Conservation (phyloP, 2,113 vertebrate genomes). For the Falco punctatus region DNA sequence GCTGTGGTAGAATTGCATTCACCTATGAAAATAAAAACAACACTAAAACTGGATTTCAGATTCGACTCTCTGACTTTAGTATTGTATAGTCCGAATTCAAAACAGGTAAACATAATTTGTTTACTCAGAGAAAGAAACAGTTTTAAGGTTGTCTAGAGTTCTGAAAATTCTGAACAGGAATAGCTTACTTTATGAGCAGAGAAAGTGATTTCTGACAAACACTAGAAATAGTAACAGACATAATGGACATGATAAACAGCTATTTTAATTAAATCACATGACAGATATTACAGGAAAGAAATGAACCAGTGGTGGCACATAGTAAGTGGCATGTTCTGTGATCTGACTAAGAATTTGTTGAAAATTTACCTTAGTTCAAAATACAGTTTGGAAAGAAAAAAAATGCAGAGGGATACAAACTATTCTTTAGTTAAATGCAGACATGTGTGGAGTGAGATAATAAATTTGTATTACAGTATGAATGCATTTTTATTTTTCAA, state of each 20-base stretch:
- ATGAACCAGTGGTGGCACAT: background rate
- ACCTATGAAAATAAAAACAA: slow-evolving; percentile 81
- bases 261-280: background rate
- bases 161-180: background rate
- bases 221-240: background rate
- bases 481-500: background rate
- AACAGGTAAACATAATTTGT: slow-evolving; percentile 74
- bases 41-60: slow-evolving; percentile 87
- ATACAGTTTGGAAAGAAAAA: background rate
- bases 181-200: background rate
- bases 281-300: background rate
- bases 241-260: background rate
- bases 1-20: slow-evolving; percentile 91
- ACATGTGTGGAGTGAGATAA: background rate
- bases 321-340: fast-evolving
- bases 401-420: background rate
- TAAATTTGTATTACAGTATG: background rate
- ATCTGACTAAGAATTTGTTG: background rate
- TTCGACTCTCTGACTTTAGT: slow-evolving; percentile 91
- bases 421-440: background rate
- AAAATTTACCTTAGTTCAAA: background rate
- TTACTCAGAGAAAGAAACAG: background rate
- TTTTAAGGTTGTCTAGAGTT: background rate
- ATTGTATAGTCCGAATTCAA: slow-evolving; percentile 82
- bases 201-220: background rate